A percentile compares a stretch with the other conserved stretches of the same genome.
Evolutionary conservation across 2,888 invertebrate genomes (phyloP).

Genomic region (Cheilosia pagana): DNA sequence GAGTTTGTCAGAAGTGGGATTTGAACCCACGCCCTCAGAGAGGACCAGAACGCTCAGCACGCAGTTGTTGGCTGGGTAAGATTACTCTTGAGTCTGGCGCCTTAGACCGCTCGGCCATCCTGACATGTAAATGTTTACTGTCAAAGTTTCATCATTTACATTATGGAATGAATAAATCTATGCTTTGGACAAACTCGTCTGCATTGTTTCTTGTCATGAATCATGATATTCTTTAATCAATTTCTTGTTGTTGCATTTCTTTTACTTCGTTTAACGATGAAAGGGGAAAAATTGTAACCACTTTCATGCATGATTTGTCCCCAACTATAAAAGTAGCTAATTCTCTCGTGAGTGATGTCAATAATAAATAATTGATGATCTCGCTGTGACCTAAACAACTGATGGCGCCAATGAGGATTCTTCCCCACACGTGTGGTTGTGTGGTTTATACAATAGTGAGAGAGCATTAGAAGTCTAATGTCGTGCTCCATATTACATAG

Average conservation of each 20-base stretch:
- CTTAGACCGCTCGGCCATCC: conserved; percentile 78
- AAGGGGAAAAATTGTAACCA: not conserved
- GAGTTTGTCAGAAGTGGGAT: conserved; percentile 77
- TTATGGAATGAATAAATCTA: no score
- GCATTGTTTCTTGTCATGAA: no score
- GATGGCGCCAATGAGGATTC: conserved; percentile 39
- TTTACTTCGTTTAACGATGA: not conserved
- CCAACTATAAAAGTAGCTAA: not conserved
- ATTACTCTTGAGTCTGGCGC: conserved; percentile 75
- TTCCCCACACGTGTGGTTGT: not conserved
- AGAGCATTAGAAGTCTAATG: conserved; percentile 5
- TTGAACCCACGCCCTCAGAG: conserved; percentile 78
- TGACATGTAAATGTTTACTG: conserved; percentile 50
- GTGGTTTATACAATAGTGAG: not conserved
- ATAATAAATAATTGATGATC: conserved; percentile 16
- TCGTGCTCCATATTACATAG: conserved; percentile 42
- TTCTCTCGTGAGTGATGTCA: not conserved
- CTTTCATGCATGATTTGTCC: conserved; percentile 33
- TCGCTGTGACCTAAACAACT: conserved; percentile 5
- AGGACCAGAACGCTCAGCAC: conserved; percentile 77
- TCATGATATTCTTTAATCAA: not conserved
- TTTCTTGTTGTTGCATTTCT: not conserved
- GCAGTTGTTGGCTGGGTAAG: conserved; percentile 52
- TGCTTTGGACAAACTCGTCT: not conserved
- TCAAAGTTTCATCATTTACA: not conserved